phyloP scores from a whole-genome alignment of 2,888 invertebrate species.

The Adineta ricciae region DNA sequence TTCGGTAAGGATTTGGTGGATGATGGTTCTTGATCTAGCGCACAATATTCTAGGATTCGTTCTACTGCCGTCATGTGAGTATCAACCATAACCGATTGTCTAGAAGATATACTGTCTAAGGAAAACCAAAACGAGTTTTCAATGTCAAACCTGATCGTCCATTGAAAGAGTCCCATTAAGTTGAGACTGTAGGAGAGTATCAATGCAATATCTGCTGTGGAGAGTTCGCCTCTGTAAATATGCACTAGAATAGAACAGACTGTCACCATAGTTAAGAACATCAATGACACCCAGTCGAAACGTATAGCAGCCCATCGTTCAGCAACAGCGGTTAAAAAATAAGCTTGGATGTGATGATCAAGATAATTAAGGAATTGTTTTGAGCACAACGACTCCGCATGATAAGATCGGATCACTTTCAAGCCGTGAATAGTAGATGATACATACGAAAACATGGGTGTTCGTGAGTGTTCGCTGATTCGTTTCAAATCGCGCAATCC shows the following conservation, averaged over 20 bases:
- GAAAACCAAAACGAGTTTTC: too few relatives aligned
- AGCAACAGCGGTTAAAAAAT: constrained; percentile 76
- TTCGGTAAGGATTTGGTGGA: constrained; percentile 39
- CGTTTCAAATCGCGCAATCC: background rate
- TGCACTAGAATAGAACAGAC: background rate
- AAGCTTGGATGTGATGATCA: constrained; percentile 74
- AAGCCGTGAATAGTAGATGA: background rate
- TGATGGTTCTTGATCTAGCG: constrained; percentile 56
- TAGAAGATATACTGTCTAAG: constrained; percentile 43
- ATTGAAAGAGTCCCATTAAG: constrained; percentile 56
- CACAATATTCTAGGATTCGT: constrained; percentile 67
- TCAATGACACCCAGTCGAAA: constrained; percentile 74
- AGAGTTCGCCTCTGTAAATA: background rate
- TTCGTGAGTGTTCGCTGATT: background rate
- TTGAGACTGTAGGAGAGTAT: background rate
- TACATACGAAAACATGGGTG: background rate
- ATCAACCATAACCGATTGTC: constrained; percentile 68
- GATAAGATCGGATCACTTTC: background rate
- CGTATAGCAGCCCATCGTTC: constrained; percentile 85
- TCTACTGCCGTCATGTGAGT: constrained; percentile 60
- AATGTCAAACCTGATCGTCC: constrained; percentile 53
- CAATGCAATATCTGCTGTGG: background rate
- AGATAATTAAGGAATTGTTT: constrained; percentile 51
- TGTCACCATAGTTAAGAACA: constrained; percentile 75
- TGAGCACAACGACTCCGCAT: constrained; percentile 38